phyloP scores from a whole-genome alignment of 2,888 invertebrate genomes.

The Abrostola tripartita region DNA sequence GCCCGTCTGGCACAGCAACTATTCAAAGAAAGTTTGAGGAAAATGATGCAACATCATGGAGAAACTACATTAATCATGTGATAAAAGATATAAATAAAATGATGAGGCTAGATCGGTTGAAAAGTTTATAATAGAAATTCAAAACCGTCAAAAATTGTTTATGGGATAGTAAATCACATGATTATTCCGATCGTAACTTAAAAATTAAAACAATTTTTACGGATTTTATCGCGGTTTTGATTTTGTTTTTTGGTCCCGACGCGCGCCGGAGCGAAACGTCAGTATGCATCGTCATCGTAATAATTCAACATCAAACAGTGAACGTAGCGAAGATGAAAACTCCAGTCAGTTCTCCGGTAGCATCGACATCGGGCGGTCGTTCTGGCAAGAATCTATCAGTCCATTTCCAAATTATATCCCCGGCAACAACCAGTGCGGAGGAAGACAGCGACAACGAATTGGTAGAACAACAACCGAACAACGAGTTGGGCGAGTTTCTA shows the following conservation, averaged over 20 bases:
- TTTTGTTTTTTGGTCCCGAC: neutral
- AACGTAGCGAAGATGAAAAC: slow-evolving; percentile 14
- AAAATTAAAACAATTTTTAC: no score
- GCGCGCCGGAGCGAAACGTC: neutral
- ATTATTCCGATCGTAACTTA: no score
- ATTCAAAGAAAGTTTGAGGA: no score
- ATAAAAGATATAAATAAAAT: no score
- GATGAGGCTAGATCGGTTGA: no score
- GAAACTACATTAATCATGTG: no score
- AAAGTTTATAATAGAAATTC: no score
- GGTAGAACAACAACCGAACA: neutral
- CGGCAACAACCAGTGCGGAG: neutral
- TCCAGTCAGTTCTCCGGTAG: slow-evolving; percentile 11
- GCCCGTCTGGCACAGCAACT: no score
- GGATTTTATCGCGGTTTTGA: no score
- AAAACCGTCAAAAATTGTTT: no score
- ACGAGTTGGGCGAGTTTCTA: slow-evolving; percentile 2
- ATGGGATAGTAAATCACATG: no score
- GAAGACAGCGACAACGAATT: neutral
- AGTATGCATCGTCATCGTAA: neutral
- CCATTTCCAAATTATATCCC: neutral
- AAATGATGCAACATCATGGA: no score
- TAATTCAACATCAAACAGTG: neutral
- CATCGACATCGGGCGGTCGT: neutral
- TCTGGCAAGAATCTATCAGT: slow-evolving; percentile 8